A percentile compares a stretch with the other conserved stretches of the same genome.
These are phyloP conservation scores for Melanostoma mellinum DNA, from an alignment of 2,888 invertebrate species.

Conservation along the genomic window DNA sequence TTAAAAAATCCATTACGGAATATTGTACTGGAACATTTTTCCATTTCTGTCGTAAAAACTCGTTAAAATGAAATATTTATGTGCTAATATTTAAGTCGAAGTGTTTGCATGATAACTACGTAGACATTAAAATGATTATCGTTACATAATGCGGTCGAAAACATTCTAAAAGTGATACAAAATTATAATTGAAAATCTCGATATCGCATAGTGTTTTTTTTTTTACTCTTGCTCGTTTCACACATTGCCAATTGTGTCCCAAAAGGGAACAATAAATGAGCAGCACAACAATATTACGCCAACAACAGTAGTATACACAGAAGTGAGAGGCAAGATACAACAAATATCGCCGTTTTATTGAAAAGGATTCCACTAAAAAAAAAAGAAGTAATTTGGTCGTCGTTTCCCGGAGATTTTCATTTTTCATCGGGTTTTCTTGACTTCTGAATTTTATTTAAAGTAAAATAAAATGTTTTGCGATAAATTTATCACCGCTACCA, in stretches of 20 bases:
- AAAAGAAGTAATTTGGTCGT: constrained; percentile 33
- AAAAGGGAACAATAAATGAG: constrained; percentile 64
- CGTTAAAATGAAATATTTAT: constrained; percentile 38
- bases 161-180: constrained; percentile 39
- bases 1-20: constrained; percentile 64
- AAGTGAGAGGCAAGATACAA: constrained; percentile 66
- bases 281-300: constrained; percentile 31
- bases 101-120: constrained; percentile 28
- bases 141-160: constrained; percentile 43
- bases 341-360: constrained; percentile 58
- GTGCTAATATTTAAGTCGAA: constrained; percentile 29
- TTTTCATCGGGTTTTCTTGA: constrained; percentile 15
- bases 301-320: constrained; percentile 17
- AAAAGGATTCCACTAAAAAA: constrained; percentile 51
- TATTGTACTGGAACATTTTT: constrained; percentile 45
- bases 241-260: constrained; percentile 67
- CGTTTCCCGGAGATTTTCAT: constrained; percentile 29
- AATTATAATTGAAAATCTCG: constrained; percentile 49
- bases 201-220: constrained; percentile 52
- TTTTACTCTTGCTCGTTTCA: constrained; percentile 35
- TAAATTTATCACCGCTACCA: constrained; percentile 14
- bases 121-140: constrained; percentile 1
- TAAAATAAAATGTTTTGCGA: constrained; percentile 36
- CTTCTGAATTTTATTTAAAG: constrained; percentile 2
- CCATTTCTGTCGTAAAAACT: constrained; percentile 40